phyloP scores from a whole-genome alignment of 1,140 invertebrate species.

The Hermatobates lingyangjiaoensis region DNA sequence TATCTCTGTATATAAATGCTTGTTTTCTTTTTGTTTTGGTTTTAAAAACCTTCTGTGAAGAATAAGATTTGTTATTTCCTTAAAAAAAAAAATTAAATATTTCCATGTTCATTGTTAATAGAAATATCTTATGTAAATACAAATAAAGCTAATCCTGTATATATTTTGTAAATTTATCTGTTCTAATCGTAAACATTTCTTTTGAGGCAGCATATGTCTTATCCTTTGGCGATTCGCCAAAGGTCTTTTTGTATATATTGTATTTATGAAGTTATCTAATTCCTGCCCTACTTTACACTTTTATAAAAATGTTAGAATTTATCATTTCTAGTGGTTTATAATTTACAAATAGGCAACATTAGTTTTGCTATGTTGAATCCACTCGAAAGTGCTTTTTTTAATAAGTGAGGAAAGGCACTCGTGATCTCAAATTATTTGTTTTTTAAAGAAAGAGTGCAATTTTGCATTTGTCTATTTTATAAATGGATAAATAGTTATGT shows the following conservation, averaged over 20 bases:
- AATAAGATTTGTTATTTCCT: no score
- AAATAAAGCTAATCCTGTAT: background rate
- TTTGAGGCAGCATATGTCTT: background rate
- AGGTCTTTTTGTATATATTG: background rate
- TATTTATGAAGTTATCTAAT: slow-evolving; percentile 1
- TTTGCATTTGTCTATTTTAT: slow-evolving; percentile 11
- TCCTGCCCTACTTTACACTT: slow-evolving; percentile 19
- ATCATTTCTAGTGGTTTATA: slow-evolving; percentile 2
- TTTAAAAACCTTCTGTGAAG: no score
- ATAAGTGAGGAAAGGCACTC: background rate
- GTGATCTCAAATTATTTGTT: slow-evolving; percentile 11
- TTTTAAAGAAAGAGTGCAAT: slow-evolving; percentile 7
- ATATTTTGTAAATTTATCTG: background rate
- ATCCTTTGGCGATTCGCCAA: background rate
- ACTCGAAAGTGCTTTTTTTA: slow-evolving; percentile 6
- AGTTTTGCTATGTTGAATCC: background rate
- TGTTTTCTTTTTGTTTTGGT: no score
- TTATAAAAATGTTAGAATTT: slow-evolving; percentile 14
- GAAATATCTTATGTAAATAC: background rate
- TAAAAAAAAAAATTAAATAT: background rate
- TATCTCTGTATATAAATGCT: no score
- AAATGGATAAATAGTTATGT: slow-evolving; percentile 11
- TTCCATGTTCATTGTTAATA: background rate
- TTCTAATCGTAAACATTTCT: background rate
- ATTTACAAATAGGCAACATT: slow-evolving; percentile 4